phyloP scores from a whole-genome alignment of 2,888 invertebrate genomes.

The Drosophila anomalata region DNA sequence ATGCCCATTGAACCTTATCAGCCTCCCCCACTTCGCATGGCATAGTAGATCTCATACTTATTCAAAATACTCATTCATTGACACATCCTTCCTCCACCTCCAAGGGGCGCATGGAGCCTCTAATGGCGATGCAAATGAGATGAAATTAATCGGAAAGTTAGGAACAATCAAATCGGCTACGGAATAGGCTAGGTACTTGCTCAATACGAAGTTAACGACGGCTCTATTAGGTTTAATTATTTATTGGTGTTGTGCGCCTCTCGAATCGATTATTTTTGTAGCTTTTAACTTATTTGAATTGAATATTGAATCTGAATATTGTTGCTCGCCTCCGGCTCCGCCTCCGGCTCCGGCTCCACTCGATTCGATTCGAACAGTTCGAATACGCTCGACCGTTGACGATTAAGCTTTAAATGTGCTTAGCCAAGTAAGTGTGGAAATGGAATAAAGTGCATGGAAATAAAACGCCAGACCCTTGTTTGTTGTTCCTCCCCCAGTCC shows the following conservation, averaged over 20 bases:
- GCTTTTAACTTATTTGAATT: constrained; percentile 45
- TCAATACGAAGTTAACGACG: constrained; percentile 47
- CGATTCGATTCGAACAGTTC: constrained; percentile 17
- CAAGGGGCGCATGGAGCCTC: neutral
- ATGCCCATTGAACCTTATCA: constrained; percentile 32
- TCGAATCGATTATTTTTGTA: constrained; percentile 46
- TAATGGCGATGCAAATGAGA: constrained; percentile 35
- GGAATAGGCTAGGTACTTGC: constrained; percentile 38
- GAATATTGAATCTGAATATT: constrained; percentile 35
- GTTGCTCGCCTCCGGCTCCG: constrained; percentile 27
- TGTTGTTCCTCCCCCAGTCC: neutral
- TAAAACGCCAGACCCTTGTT: constrained; percentile 39
- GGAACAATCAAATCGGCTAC: constrained; percentile 45
- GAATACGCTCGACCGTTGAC: constrained; percentile 42
- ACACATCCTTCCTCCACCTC: neutral
- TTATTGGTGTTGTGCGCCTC: constrained; percentile 49
- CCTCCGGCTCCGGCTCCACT: constrained; percentile 39
- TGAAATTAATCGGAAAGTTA: constrained; percentile 22
- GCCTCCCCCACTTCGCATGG: constrained; percentile 1
- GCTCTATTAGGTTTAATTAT: constrained; percentile 47
- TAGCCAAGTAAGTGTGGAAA: constrained; percentile 60
- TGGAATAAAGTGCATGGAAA: constrained; percentile 68
- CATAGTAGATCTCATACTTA: neutral
- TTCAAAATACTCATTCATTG: neutral
- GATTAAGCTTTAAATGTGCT: constrained; percentile 76